Evolutionary conservation across 2,113 vertebrate genomes (phyloP).

Genomic region (human): DNA sequence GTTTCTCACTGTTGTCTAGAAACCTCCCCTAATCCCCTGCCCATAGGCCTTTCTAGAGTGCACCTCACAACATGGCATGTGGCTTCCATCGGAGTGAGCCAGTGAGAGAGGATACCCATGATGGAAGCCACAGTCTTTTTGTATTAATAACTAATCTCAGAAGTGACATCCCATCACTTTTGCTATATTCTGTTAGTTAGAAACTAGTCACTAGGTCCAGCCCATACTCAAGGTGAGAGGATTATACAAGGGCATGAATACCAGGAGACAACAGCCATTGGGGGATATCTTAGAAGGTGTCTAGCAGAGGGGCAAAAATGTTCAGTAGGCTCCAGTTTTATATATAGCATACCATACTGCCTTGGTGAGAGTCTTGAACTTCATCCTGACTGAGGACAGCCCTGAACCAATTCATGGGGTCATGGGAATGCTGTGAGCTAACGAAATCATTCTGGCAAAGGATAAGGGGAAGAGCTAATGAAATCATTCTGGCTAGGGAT

Average conservation of each 20-base stretch:
- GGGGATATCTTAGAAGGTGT: neutral
- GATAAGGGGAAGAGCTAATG: neutral
- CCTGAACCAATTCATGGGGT: neutral
- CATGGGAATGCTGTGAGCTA: neutral
- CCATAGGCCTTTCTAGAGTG: neutral
- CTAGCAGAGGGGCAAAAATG: neutral
- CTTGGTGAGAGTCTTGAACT: slow-evolving; percentile 8
- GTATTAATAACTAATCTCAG: neutral
- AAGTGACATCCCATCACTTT: slow-evolving; percentile 18
- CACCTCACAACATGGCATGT: neutral
- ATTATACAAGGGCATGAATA: neutral
- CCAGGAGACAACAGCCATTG: neutral
- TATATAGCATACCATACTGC: neutral
- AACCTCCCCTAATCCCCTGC: neutral
- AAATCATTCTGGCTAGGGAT: neutral
- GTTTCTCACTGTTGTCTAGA: neutral
- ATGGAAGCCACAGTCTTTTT: neutral
- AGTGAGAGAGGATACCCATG: neutral
- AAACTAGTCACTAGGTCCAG: neutral
- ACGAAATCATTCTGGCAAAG: neutral
- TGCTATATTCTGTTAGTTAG: neutral
- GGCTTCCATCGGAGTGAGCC: neutral
- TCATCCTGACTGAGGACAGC: neutral
- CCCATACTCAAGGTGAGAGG: neutral
- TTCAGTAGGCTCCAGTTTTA: slow-evolving; percentile 3